Evolutionary conservation across 92 coral and sea anemone genomes (phyloP).

Genomic region (Palythoa heliodiscus): DNA sequence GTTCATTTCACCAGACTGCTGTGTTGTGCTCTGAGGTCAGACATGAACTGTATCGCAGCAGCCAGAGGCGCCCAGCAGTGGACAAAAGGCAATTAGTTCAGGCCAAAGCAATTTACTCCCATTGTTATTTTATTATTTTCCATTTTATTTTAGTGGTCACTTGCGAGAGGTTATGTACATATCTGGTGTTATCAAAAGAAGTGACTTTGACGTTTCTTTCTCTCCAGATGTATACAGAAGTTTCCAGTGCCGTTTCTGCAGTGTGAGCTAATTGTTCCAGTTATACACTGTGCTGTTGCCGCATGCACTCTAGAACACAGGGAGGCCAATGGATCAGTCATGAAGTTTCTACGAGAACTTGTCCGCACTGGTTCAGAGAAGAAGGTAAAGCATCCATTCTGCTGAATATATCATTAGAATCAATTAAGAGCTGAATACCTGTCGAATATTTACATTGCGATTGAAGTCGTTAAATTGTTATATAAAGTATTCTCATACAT

Average conservation of each 20-base stretch:
- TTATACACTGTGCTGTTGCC: slow-evolving; percentile 88
- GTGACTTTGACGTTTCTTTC: slow-evolving; percentile 2
- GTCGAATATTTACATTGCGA: no score
- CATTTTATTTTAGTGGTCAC: not conserved
- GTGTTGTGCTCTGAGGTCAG: no score
- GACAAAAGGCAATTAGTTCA: no score
- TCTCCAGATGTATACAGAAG: slow-evolving; percentile 83
- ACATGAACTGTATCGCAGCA: no score
- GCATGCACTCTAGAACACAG: slow-evolving; percentile 89
- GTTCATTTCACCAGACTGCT: no score
- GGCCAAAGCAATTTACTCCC: no score
- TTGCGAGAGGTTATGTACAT: not conserved
- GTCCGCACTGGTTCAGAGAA: slow-evolving; percentile 70
- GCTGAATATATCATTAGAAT: no score
- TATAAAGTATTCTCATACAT: no score
- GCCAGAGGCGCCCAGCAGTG: no score
- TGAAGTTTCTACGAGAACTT: slow-evolving; percentile 88
- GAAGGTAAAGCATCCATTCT: slow-evolving; percentile 32
- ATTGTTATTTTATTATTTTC: not conserved
- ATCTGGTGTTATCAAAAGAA: not conserved
- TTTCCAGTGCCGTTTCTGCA: slow-evolving; percentile 83
- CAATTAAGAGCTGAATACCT: no score
- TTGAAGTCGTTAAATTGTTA: no score
- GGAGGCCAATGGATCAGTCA: slow-evolving; percentile 93
- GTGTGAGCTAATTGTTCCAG: slow-evolving; percentile 76